phyloP scores from a whole-genome alignment of 2,113 vertebrate species.

The cattle (Bos taurus) region DNA sequence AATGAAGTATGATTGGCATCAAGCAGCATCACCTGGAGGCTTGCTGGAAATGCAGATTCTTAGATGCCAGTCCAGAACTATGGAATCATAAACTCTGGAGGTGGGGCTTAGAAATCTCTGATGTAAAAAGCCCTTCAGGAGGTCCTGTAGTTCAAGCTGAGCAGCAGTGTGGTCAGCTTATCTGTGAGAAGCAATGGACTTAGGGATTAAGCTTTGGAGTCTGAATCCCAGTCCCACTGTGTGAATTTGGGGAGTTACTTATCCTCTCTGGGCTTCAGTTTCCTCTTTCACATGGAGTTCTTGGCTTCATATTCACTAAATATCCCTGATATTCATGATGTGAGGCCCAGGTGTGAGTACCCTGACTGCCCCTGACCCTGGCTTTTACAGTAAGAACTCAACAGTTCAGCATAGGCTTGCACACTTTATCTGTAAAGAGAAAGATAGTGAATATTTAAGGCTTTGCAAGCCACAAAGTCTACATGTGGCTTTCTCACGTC shows the following conservation, averaged over 20 bases:
- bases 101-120: not conserved
- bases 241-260: not conserved
- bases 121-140: not conserved
- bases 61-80: not conserved
- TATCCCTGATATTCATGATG: not conserved
- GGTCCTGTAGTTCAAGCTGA: not conserved
- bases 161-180: not conserved
- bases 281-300: not conserved
- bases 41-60: not conserved
- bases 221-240: not conserved
- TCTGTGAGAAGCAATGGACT: not conserved
- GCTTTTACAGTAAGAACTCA: not conserved
- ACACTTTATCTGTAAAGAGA: not conserved
- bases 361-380: too few relatives aligned
- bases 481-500: not conserved
- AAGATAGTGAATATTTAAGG: not conserved
- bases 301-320: not conserved
- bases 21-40: not conserved
- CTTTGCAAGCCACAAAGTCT: not conserved
- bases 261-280: not conserved
- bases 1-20: fast-evolving
- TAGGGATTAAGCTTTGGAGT: not conserved
- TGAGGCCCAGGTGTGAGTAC: not conserved
- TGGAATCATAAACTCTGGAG: not conserved
- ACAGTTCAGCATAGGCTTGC: not conserved